Evolutionary conservation across 2,888 invertebrate genomes (phyloP).

Genomic region (Acanthosoma haemorrhoidale): DNA sequence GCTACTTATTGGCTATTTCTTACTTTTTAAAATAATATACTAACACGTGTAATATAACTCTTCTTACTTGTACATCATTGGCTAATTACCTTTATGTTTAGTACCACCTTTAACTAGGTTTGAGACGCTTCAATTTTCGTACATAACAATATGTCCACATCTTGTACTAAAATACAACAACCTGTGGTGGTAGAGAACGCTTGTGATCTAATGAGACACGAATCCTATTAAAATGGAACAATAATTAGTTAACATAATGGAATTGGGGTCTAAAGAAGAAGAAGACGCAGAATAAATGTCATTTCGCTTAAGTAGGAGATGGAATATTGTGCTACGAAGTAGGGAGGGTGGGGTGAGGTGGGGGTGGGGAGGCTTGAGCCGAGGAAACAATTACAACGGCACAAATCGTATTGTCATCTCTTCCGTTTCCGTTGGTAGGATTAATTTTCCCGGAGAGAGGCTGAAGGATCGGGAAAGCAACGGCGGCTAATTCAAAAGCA

Average conservation of each 20-base stretch:
- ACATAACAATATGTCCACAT: too few relatives aligned
- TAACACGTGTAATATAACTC: too few relatives aligned
- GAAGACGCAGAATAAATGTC: slow-evolving; percentile 12
- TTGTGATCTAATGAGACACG: neutral
- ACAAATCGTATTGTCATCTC: slow-evolving; percentile 6
- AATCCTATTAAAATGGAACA: slow-evolving; percentile 24
- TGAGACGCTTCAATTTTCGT: too few relatives aligned
- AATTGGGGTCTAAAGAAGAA: neutral
- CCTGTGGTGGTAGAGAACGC: too few relatives aligned
- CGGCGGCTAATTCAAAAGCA: slow-evolving; percentile 12
- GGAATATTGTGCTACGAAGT: slow-evolving; percentile 15
- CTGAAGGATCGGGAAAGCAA: neutral
- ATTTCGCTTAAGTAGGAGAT: slow-evolving; percentile 25
- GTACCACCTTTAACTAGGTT: too few relatives aligned
- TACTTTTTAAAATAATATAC: too few relatives aligned
- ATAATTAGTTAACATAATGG: slow-evolving; percentile 27
- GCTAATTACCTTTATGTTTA: too few relatives aligned
- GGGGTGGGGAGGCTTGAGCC: too few relatives aligned
- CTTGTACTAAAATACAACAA: too few relatives aligned
- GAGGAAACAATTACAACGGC: slow-evolving; percentile 15
- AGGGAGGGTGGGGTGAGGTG: neutral
- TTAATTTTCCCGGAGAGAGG: slow-evolving; percentile 6
- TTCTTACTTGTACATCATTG: too few relatives aligned
- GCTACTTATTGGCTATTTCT: too few relatives aligned
- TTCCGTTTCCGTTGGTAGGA: neutral